Conservation (phyloP, 2,888 invertebrate genomes). For the Steinernema scapterisci region DNA sequence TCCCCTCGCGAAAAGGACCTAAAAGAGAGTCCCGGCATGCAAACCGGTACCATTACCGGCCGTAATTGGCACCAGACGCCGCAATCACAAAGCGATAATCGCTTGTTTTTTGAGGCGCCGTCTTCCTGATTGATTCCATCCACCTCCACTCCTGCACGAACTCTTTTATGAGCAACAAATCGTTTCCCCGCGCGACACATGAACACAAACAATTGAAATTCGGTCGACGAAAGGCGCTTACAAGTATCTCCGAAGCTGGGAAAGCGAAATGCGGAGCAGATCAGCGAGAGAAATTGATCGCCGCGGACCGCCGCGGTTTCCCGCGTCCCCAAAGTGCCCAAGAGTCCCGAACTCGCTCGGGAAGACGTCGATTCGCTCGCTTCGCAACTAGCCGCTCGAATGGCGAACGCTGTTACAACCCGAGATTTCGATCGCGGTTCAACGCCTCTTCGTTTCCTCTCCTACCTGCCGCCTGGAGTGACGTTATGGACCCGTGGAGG, state of each 20-base stretch:
- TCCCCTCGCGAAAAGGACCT: background rate
- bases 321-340: background rate
- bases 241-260: background rate
- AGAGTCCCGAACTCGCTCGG: background rate
- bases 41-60: slow-evolving; percentile 27
- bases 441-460: background rate
- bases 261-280: background rate
- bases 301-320: background rate
- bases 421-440: background rate
- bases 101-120: background rate
- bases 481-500: background rate
- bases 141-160: background rate
- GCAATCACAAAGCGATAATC: background rate
- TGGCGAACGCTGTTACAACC: background rate
- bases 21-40: background rate
- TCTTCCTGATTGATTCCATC: slow-evolving; percentile 7
- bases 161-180: no score
- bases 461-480: background rate
- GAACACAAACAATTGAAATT: no score
- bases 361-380: background rate
- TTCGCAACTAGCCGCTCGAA: no score
- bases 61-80: background rate
- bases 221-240: no score
- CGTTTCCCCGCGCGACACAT: no score
- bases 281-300: background rate